Evolutionary conservation across 1,140 invertebrate species (phyloP).

Genomic region (Ceratosolen fusciceps): DNA sequence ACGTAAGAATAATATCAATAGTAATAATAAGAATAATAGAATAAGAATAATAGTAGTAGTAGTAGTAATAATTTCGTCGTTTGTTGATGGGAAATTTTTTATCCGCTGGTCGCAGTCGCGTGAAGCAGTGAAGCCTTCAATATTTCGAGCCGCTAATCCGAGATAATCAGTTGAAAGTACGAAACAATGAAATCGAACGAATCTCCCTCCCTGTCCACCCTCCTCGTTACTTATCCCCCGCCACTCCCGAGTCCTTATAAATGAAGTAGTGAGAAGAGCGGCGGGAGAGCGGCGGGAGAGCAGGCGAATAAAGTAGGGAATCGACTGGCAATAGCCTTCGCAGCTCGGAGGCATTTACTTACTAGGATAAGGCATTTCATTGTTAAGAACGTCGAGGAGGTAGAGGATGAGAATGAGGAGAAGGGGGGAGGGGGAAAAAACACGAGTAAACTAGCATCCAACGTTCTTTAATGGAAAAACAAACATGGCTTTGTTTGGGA

Average conservation of each 20-base stretch:
- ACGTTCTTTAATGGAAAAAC: constrained; percentile 65
- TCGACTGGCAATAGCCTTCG: neutral
- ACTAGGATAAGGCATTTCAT: neutral
- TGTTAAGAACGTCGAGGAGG: too few relatives aligned
- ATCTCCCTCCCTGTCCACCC: neutral
- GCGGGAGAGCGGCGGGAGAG: neutral
- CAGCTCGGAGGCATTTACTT: neutral
- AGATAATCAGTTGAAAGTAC: too few relatives aligned
- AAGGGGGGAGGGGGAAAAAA: neutral
- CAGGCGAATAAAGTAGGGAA: neutral
- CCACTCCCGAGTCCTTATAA: neutral
- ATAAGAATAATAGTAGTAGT: too few relatives aligned
- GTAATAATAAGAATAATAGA: too few relatives aligned
- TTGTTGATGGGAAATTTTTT: too few relatives aligned
- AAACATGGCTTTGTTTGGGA: constrained; percentile 62
- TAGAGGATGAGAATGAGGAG: too few relatives aligned
- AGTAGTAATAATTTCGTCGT: too few relatives aligned
- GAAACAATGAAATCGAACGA: neutral
- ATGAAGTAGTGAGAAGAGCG: neutral
- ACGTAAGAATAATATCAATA: too few relatives aligned
- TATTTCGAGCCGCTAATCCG: too few relatives aligned
- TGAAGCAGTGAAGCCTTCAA: too few relatives aligned
- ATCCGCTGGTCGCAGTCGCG: too few relatives aligned
- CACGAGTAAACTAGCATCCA: neutral
- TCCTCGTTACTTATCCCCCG: too few relatives aligned